Conservation (phyloP, 1,140 invertebrate genomes). For the Leguminivora glycinivorella region DNA sequence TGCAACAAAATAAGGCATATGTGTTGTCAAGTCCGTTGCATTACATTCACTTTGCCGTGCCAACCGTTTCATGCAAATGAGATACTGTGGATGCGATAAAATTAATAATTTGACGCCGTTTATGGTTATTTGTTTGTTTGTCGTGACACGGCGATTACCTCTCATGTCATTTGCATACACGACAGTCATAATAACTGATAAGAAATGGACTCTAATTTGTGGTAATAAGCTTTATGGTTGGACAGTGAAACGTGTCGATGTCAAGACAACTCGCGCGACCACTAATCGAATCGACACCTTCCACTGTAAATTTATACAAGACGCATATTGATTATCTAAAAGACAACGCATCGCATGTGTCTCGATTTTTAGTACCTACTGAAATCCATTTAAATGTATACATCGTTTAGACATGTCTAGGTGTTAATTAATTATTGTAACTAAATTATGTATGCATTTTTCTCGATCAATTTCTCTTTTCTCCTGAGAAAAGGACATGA, state of each 20-base stretch:
- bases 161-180: conserved; percentile 46
- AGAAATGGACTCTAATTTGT: not conserved
- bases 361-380: too few relatives aligned
- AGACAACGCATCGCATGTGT: too few relatives aligned
- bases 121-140: conserved; percentile 71
- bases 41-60: not conserved
- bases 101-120: conserved; percentile 69
- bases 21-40: not conserved
- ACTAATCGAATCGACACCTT: conserved; percentile 24
- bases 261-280: not conserved
- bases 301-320: not conserved
- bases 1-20: not conserved
- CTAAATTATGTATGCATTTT: too few relatives aligned
- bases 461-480: too few relatives aligned
- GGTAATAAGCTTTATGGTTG: not conserved
- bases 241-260: not conserved
- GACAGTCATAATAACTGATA: not conserved
- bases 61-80: conserved; percentile 50
- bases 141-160: conserved; percentile 64
- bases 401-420: too few relatives aligned
- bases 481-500: too few relatives aligned
- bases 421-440: too few relatives aligned
- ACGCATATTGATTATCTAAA: not conserved
- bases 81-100: conserved; percentile 48
- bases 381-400: too few relatives aligned